Evolutionary conservation across 2,797 vertebrate species (phyloP), one percentile per base, ranked within the genome.

Genomic region (Aratinga solstitialis): DNA sequence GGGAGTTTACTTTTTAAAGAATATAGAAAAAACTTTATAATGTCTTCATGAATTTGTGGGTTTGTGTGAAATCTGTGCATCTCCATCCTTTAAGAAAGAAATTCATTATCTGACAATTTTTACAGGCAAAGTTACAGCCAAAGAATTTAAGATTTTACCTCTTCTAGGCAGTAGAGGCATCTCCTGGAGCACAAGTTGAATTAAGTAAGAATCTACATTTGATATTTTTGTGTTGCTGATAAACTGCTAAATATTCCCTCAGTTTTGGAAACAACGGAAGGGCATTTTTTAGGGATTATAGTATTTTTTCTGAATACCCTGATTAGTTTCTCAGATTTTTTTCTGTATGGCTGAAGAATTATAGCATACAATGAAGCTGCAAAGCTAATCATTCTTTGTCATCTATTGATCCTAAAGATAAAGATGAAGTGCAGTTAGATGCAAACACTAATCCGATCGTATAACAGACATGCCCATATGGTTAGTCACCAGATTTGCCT

Each of bases 381-480:
- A 90, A 95, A 83, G 83, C 87, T 90, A 97, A 95, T 98, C 94
- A 95, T 95, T 96, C 95, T 96, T 89, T 93, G 76, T 94, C 95
- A 96, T 97, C 94, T 95, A 93, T 97, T 93, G 96, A 97, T 97
- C 94, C 89, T 91, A 90, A 94, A 92, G 96, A 58, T 40, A 93
- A 93, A 97, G 95, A 66, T 85, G 88, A 92, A 93, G 89, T 40
- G 89, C 82, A 94, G 90, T 96, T 93, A 96, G 94, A 96, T 67
- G 96, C 59, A 77, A 90, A 50, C 40, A 59, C 94, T 98, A 98
- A 98, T 98, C 97, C 96, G 97, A 93, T 97, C 92, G 77, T 96
- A 82, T 97, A 96, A 98, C 97, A 98, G 96, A 97, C 96, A 96
- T 92, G 93, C 88, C 97, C 96, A 97, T 97, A 97, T 96, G 97